These are phyloP conservation scores for Eulithis testata DNA, from an alignment of 2,888 invertebrate species.

Conservation along the genomic window DNA sequence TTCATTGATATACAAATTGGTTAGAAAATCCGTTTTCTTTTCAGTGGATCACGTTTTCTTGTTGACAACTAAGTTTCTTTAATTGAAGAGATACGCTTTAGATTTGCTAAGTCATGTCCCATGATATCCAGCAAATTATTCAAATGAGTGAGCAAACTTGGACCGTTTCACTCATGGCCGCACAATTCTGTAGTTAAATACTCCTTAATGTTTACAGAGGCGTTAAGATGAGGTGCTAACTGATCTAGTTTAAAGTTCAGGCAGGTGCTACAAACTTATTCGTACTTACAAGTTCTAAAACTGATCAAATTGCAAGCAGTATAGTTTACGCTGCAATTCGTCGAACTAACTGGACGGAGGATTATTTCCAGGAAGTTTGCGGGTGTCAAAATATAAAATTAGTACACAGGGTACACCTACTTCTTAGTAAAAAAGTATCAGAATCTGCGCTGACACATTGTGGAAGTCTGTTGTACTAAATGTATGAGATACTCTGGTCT, in stretches of 20 bases:
- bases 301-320: constrained; percentile 53
- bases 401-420: no score
- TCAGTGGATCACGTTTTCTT: background rate
- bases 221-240: constrained; percentile 70
- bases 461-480: no score
- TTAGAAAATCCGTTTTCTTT: constrained; percentile 22
- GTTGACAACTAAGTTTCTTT: background rate
- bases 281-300: constrained; percentile 32
- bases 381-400: no score
- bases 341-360: background rate
- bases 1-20: background rate
- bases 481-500: no score
- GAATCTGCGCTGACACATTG: no score
- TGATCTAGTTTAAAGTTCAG: constrained; percentile 70
- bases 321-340: background rate
- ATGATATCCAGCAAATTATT: constrained; percentile 15
- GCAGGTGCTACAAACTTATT: constrained; percentile 65
- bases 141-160: constrained; percentile 36
- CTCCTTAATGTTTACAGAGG: constrained; percentile 63
- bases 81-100: no score
- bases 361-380: background rate
- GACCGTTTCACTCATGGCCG: constrained; percentile 34
- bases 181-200: constrained; percentile 45
- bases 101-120: no score
- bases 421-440: no score